These are phyloP conservation scores for Lepilemur septentrionalis DNA, from an alignment of 2,797 vertebrate species.

Conservation along the genomic window DNA sequence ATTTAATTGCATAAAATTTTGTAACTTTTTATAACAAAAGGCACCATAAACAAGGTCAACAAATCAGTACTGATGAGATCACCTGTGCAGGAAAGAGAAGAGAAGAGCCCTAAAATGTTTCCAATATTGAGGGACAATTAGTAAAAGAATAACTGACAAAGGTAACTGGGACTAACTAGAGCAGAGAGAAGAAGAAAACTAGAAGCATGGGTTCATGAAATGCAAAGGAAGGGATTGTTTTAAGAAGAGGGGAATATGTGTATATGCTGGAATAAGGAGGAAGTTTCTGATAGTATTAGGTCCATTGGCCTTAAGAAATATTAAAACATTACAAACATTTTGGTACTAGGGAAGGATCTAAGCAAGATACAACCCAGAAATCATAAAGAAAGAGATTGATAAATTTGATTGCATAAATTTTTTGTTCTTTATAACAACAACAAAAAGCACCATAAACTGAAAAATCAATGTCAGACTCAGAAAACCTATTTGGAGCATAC, in stretches of 20 bases:
- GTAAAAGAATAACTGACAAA: not conserved
- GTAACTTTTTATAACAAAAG: not conserved
- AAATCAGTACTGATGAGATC: not conserved
- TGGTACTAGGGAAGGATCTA: not conserved
- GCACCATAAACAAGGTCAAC: not conserved
- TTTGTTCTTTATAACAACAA: not conserved
- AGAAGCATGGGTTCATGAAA: not conserved
- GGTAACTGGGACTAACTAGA: not conserved
- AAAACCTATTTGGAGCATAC: not conserved
- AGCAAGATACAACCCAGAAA: not conserved
- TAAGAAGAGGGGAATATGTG: not conserved
- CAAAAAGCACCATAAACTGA: not conserved
- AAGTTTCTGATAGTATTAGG: not conserved
- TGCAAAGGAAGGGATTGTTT: not conserved
- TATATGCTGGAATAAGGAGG: not conserved
- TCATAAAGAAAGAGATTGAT: not conserved
- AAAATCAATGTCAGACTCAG: not conserved
- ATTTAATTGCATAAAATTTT: not conserved
- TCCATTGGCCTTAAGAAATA: not conserved
- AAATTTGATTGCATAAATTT: not conserved
- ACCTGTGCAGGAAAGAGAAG: not conserved
- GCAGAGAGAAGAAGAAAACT: not conserved
- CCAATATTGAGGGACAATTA: not conserved
- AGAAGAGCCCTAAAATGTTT: not conserved
- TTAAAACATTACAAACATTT: not conserved